Base-by-base conservation (phyloP, 2,888 invertebrate species). In the Euzetes globulus region DNA sequence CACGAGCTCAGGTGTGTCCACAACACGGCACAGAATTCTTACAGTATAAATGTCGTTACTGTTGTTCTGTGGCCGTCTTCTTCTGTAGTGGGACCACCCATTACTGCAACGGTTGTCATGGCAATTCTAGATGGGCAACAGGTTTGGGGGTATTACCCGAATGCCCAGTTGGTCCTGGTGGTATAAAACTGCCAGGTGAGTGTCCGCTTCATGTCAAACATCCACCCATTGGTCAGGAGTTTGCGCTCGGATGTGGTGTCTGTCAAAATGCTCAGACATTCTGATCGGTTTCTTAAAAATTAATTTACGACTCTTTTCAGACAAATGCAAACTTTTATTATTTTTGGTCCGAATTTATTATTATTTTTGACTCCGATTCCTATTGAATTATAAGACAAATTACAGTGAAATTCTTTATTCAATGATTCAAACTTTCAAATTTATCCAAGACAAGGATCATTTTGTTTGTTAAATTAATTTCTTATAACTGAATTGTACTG, bases 81-180 rank as follows among this genome's bases (percentile, higher is more conserved):
- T 99, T 99, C 85, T 99, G 98, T 83, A 97, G 98, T 84, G 98
- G 98, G 72, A 97, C 96, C 0, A 97, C 98, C 0, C 98, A 98
- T 84, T 98, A 98, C 85, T 99, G 98, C 84, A 96, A 96, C 83
- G 89, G 94, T 1, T 99, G 98, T 81, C 98, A 99, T 83, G 97
- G 97, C 81, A 97, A 98, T 84, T 98, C 98, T 83, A 97, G 98
- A 82, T 88, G 95, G 25, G 90, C 98, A 78, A 94, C 96, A 65
- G 92, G 91, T 82, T 90, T 97, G 79, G 87, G 87, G 78, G 89
- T 91, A 80, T 84, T 98, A 79, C 97, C 98, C 0, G 88, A 89
- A 78, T 98, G 98, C 83, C 98, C 98, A 7, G 95, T 94, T 76
- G 94, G 95, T 75, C 94, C 97, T 0, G 91, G 93, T 84, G 92